These are phyloP conservation scores for Keiferia lycopersicella DNA, from an alignment of 2,888 invertebrate species.

Conservation along the genomic window DNA sequence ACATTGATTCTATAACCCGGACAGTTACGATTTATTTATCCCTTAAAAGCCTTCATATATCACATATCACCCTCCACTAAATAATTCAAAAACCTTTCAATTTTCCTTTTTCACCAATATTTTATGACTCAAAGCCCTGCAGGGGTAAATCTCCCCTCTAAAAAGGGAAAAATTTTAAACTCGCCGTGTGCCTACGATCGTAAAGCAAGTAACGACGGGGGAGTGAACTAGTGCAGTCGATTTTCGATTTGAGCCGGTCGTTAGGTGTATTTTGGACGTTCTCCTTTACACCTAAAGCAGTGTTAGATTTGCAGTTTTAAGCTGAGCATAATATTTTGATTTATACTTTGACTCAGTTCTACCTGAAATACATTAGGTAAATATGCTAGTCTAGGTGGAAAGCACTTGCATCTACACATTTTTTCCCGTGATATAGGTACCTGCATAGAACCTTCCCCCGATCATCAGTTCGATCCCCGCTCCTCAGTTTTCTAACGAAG, in stretches of 20 bases:
- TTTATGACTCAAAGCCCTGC: slow-evolving; percentile 6
- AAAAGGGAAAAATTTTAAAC: slow-evolving; percentile 42
- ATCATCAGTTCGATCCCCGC: no score
- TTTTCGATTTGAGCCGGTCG: slow-evolving; percentile 3
- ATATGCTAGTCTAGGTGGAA: no score
- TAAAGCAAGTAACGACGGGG: slow-evolving; percentile 32
- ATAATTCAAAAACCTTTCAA: slow-evolving; percentile 6
- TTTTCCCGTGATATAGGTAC: no score
- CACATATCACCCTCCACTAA: not conserved
- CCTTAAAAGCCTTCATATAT: slow-evolving; percentile 1
- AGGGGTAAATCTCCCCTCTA: slow-evolving; percentile 1
- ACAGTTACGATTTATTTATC: not conserved
- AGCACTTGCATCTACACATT: no score
- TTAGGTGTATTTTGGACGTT: not conserved
- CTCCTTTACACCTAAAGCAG: not conserved
- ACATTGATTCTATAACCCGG: not conserved
- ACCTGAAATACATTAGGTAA: no score
- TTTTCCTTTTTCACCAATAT: slow-evolving; percentile 6
- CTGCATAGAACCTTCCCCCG: no score
- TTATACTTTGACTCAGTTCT: no score
- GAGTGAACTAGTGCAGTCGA: slow-evolving; percentile 13
- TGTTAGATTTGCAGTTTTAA: no score
- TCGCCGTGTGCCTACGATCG: slow-evolving; percentile 39
- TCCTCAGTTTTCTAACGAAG: no score
- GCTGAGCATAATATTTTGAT: no score